Conservation (phyloP, 2,888 invertebrate species). For the Cantharis rustica region DNA sequence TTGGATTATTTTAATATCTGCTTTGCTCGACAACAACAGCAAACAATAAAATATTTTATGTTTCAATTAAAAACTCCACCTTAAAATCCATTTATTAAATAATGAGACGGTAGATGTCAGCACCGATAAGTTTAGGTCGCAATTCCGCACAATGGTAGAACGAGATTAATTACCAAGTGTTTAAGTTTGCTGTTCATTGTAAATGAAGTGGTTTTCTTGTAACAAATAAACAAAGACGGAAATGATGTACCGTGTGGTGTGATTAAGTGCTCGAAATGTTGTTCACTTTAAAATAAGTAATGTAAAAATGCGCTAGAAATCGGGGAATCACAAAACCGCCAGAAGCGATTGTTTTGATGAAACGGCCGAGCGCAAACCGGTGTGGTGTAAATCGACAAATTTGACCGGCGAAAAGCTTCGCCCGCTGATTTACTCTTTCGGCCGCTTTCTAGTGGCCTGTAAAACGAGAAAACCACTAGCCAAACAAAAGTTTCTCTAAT, state of each 20-base stretch:
- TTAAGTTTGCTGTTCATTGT: neutral
- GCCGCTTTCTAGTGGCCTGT: neutral
- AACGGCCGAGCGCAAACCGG: neutral
- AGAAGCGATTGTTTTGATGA: neutral
- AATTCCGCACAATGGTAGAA: neutral
- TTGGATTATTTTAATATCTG: neutral
- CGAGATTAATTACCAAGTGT: neutral
- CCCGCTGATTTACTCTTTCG: no score
- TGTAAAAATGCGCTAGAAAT: neutral
- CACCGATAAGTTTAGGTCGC: neutral
- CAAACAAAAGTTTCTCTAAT: neutral
- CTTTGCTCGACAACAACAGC: neutral
- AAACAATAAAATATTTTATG: neutral
- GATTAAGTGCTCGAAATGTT: neutral
- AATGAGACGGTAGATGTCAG: neutral
- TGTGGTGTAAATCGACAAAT: neutral
- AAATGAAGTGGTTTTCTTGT: neutral
- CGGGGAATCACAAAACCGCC: neutral
- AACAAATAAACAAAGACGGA: neutral
- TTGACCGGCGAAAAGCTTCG: neutral
- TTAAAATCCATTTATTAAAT: neutral
- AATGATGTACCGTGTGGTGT: neutral
- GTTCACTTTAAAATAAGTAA: neutral
- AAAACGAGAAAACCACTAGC: neutral
- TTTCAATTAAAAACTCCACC: neutral